A percentile compares a stretch with the other conserved stretches of the same genome.
Evolutionary conservation across 1,140 invertebrate species (phyloP).

Genomic region (Arion vulgaris): DNA sequence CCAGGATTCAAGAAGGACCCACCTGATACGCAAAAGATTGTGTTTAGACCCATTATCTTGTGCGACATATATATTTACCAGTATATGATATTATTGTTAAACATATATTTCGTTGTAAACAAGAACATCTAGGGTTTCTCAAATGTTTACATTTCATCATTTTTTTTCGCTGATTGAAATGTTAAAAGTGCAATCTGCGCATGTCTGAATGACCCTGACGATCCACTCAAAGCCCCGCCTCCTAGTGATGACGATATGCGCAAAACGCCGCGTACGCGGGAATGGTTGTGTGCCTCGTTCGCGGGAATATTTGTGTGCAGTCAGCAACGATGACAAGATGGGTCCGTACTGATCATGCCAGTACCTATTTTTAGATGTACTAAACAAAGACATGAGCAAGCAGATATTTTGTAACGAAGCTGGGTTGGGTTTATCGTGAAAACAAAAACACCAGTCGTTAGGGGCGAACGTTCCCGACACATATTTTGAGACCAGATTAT

Average conservation of each 20-base stretch:
- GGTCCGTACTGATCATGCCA: neutral
- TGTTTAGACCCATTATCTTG: too few species aligned
- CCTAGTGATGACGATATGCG: conserved; percentile 21
- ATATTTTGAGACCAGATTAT: too few species aligned
- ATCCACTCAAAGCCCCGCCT: conserved; percentile 8
- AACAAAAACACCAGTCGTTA: conserved; percentile 5
- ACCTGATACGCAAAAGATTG: too few species aligned
- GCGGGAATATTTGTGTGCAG: conserved; percentile 13
- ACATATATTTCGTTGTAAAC: too few species aligned
- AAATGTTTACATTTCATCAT: neutral
- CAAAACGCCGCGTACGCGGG: conserved; percentile 3
- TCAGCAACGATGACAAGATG: conserved; percentile 9
- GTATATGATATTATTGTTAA: too few species aligned
- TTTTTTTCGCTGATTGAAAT: neutral
- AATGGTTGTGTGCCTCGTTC: conserved; percentile 2
- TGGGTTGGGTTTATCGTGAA: neutral
- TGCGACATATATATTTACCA: too few species aligned
- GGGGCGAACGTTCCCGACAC: neutral
- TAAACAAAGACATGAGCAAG: conserved; percentile 33
- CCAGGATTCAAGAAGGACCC: too few species aligned
- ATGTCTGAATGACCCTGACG: neutral
- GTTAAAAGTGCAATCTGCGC: neutral
- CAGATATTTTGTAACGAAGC: conserved; percentile 24
- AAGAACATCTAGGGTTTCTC: too few species aligned
- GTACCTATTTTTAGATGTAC: conserved; percentile 27